Evolutionary conservation across 1,140 invertebrate genomes (phyloP), one percentile per base, ranked within the genome.

Genomic region (Grapholita molesta): DNA sequence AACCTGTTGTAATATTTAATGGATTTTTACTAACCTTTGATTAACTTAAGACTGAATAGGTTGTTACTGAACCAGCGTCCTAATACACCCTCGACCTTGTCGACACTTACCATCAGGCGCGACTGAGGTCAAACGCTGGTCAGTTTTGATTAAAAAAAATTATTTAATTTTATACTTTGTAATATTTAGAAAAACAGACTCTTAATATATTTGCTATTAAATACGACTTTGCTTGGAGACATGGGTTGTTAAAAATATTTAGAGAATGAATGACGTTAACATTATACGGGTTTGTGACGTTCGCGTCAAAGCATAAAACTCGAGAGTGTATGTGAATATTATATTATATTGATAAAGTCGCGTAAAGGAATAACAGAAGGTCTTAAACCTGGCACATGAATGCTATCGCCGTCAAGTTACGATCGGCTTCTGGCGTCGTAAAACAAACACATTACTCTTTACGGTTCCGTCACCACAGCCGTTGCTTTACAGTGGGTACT

Each of bases 401-500:
- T 48, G 42, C 42, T 9, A n/a, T 48, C 42, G 15, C 21, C 42
- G 42, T 48, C 18, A 48, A 7, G 42, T 48, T 48, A 48, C 42
- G 42, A 48, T 48, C 42, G 25, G n/a, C 24, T 30, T 15, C 28
- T 15, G 23, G n/a, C 6, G 55, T 61, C 55, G 15, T 28, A 61
- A 32, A 61, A 57, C 30, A 28, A 28, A 61, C 30, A 61, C 12
- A 61, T 61, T 61, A 32, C 30, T 61, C 15, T 32, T 61, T 61
- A 61, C 55, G 8, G 7, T 4, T 25, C 30, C 25, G 55, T 28
- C 55, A 61, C n/a, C 11, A 24, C 24, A 24, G 24, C n/a, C 24
- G 25, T 15, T 30, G 15, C 25, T 61, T 61, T 25, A 25, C 24
- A 25, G 11, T 57, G 7, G 7, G 28, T 30, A 30, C 33, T 0